Evolutionary conservation across 2,888 invertebrate genomes (phyloP), one percentile per base, ranked within the genome.

Genomic region (Drosophila atripex): DNA sequence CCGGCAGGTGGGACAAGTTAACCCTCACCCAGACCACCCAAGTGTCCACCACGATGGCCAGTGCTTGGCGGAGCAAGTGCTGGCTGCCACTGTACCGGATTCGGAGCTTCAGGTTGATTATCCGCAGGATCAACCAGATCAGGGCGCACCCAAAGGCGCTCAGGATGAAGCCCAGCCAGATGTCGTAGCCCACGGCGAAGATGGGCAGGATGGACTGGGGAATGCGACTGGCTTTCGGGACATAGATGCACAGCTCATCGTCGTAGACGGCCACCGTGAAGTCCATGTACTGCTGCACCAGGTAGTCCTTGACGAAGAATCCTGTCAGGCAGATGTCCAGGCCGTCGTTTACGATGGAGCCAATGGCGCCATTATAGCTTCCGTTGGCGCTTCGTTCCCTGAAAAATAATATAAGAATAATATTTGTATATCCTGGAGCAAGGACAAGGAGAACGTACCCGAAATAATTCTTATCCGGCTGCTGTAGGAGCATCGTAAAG

Each of bases 241-340:
- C 91, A 50, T 91, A 89, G 38, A 92, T 90, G 68, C 92, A 92
- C 18, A 92, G 77, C 71, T 89, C 70, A 61, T 92, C 92, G 16
- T 90, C 89, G 61, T 90, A 91, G 28, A 92, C 88, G 7, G 91
- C 86, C 12, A 89, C 90, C 0, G 92, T 88, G 57, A 92, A 92
- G 41, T 89, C 90, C 69, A 92, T 86, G 54, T 73, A 84, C 23
- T 91, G 89, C 3, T 89, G 85, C 45, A 91, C 90, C 69, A 90
- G 78, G 66, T 92, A 92, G 55, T 91, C 91, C 77, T 92, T 92
- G 11, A 92, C 88, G 69, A 92, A 92, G 70, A 91, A 90, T 16
- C 91, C 91, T 1, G 91, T 91, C 38, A 92, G 65, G 38, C 90
- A 89, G 12, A 92, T 86, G 69, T 92, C 92, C 51, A 90, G 76